Base-by-base conservation (phyloP, 1,140 invertebrate species). In the Apis cerana region DNA sequence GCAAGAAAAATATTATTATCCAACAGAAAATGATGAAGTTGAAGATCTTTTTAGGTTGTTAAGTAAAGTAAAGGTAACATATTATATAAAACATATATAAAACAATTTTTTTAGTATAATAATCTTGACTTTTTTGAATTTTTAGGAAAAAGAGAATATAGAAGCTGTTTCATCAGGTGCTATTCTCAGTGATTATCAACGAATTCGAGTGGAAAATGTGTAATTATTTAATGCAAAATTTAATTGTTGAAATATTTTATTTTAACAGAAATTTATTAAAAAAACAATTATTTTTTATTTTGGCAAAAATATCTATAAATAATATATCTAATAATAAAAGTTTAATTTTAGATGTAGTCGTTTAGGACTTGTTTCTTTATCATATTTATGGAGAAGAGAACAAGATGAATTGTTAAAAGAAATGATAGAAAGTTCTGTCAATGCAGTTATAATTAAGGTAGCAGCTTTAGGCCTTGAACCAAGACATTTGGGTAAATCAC, bases 101-200 rank as follows among this genome's bases (percentile, higher is more conserved):
- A 74, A 52, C 67, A 50, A n/a, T 61, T 52, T 9, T 52, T 7
- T 71, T 71, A 19, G n/a, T 27, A 54, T 27, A 23, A 71, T 54
- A 54, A 48, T 43, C 68, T 52, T 58, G 69, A 82, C 89, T n/a
- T 33, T 21, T 5, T 27, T n/a, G 7, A 50, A 88, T 88, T 43
- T 95, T 95, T 90, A 98, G 97, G 95, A 97, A 90, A 96, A 97
- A 92, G 94, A 98, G 88, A 94, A 96, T 89, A 95, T 99, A 93
- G 97, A 99, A 93, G 99, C 97, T 85, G 98, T 99, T 79, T 97
- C 98, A 82, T 98, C 98, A 88, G 99, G 99, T 84, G 99, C 99
- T 83, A 99, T 99, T 93, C 95, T 99, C 81, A 99, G 99, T 82
- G 98, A 99, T 94, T 99, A 99, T 95, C 99, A 99, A 95, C 96